A percentile compares a stretch with the other conserved stretches of the same genome.
These are phyloP conservation scores for Antrozous pallidus DNA, from an alignment of 2,797 vertebrate species.

Conservation along the genomic window DNA sequence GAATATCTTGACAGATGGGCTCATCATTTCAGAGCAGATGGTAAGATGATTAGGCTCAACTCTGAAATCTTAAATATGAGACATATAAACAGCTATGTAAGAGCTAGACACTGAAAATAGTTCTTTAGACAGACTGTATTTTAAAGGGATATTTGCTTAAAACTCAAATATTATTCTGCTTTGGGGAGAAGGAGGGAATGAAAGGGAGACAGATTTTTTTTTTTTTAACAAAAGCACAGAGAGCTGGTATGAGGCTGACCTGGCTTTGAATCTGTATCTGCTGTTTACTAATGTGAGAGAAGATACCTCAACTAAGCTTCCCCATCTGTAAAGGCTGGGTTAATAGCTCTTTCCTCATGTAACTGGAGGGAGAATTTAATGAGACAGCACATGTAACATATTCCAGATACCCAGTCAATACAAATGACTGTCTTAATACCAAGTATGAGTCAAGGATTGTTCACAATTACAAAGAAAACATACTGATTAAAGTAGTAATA, in stretches of 20 bases:
- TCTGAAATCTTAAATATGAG: constrained; percentile 76
- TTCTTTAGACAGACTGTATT: constrained; percentile 36
- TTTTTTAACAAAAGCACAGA: constrained; percentile 4
- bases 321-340: not conserved
- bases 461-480: too few relatives aligned
- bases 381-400: not conserved
- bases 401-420: not conserved
- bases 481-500: too few relatives aligned
- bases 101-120: constrained; percentile 59
- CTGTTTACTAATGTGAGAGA: not conserved
- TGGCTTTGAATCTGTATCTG: not conserved
- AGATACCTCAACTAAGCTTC: not conserved
- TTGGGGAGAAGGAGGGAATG: too few relatives aligned
- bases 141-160: constrained; percentile 26
- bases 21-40: constrained; percentile 76
- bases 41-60: constrained; percentile 74
- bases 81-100: constrained; percentile 67
- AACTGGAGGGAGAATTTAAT: not conserved
- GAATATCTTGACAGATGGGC: constrained; percentile 76
- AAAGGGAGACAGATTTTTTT: not conserved
- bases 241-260: not conserved
- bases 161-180: constrained; percentile 17
- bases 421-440: too few relatives aligned
- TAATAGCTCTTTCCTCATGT: not conserved
- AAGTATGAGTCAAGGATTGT: too few relatives aligned